Evolutionary conservation across 1,140 invertebrate species (phyloP).

Genomic region (Gonatopus flavifemur): DNA sequence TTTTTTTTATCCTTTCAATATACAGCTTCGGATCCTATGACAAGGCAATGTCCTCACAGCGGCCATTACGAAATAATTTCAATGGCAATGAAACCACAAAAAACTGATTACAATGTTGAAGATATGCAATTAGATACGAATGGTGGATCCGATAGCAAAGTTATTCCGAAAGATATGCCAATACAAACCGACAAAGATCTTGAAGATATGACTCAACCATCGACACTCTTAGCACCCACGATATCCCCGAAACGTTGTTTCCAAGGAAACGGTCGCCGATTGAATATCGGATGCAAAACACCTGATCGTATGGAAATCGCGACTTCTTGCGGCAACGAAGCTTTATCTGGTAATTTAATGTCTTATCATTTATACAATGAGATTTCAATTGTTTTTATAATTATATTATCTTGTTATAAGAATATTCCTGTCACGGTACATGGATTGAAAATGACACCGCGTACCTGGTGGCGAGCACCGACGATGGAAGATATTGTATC

Average conservation of each 20-base stretch:
- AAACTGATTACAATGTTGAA: constrained; percentile 14
- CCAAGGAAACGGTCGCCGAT: constrained; percentile 39
- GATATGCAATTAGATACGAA: constrained; percentile 19
- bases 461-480: constrained; percentile 65
- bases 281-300: constrained; percentile 51
- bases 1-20: too few relatives aligned
- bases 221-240: constrained; percentile 31
- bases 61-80: constrained; percentile 51
- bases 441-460: constrained; percentile 70
- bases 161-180: too few relatives aligned
- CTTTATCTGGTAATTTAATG: constrained; percentile 50
- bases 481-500: constrained; percentile 50
- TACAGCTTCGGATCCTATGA: constrained; percentile 47
- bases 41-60: constrained; percentile 45
- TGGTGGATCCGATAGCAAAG: too few relatives aligned
- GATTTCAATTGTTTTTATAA: too few relatives aligned
- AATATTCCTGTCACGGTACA: constrained; percentile 68
- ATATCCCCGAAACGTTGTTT: constrained; percentile 42
- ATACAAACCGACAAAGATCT: constrained; percentile 31
- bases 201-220: too few relatives aligned
- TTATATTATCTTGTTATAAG: constrained; percentile 48
- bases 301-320: constrained; percentile 52
- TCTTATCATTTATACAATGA: too few relatives aligned
- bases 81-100: constrained; percentile 35
- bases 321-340: constrained; percentile 47